Base-by-base conservation (phyloP, 2,113 vertebrate species). In the Synchiropus splendidus region DNA sequence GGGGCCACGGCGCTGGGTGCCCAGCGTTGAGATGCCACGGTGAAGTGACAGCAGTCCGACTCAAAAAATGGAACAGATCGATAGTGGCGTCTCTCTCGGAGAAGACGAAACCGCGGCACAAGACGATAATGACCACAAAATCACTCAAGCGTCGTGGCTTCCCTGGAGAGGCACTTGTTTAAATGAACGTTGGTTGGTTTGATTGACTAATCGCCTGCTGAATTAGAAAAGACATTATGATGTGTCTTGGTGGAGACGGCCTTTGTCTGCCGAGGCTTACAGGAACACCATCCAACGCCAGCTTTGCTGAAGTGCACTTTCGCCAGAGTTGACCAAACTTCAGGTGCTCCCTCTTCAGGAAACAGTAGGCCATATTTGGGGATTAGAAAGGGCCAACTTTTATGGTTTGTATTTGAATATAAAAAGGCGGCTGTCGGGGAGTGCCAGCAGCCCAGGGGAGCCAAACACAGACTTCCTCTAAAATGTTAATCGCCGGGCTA, bases 401-500 rank as follows among this genome's bases (percentile, higher is more conserved):
- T 55, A 83, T 76, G 72, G 61, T 1, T 55, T 30, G 64, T 52
- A 79, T 81, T 83, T 81, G 70, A 81, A 83, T 83, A 76, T 74
- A 63, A 76, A 83, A 80, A 79, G 76, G 57, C 42, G 60, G 45
- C 38, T 62, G 41, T 55, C 48, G 39, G 68, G 52, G 64, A 63
- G 43, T 21, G 42, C 33, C 6, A 59, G 41, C 45, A 50, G 36
- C 80, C 80, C 78, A 61, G 4, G 80, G 74, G 78, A 81, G 42
- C 69, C 56, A 76, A 78, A 78, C 68, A 76, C 58, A 66, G 78
- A 76, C 76, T 79, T 72, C 68, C 78, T 83, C 72, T 80, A 78
- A 80, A 80, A 82, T 82, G 80, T 72, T 83, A 83, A 83, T 81
- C 48, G 61, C 68, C 64, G 42, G 54, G 64, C 74, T 83, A 79